Evolutionary conservation across 2,888 invertebrate genomes (phyloP).

Genomic region (Coenonympha arcania): DNA sequence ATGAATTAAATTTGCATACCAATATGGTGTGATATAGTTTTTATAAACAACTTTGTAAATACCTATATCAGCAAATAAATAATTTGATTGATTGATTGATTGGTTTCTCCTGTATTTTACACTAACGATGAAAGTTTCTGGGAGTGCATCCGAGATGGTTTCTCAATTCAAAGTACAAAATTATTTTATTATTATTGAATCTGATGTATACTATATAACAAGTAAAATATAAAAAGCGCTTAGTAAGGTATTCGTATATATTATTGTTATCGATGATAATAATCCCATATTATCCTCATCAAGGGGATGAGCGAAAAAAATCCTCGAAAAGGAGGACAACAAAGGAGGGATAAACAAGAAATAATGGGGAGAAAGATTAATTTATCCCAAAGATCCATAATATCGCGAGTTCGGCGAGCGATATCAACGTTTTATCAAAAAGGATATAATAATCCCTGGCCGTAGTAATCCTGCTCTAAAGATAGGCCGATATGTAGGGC

Average conservation of each 20-base stretch:
- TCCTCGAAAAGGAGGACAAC: background rate
- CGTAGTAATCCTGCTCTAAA: constrained; percentile 20
- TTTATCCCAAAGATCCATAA: constrained; percentile 46
- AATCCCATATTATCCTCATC: constrained; percentile 9
- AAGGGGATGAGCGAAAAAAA: constrained; percentile 5
- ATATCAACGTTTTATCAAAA: constrained; percentile 47
- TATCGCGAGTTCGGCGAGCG: constrained; percentile 11
- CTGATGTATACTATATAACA: too few relatives aligned
- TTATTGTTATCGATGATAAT: background rate
- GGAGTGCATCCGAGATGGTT: too few relatives aligned
- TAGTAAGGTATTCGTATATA: background rate
- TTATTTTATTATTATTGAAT: too few relatives aligned
- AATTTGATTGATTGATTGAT: too few relatives aligned
- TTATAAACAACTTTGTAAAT: too few relatives aligned
- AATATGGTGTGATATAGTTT: too few relatives aligned
- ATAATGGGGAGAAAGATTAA: constrained; percentile 39
- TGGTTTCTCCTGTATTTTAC: too few relatives aligned
- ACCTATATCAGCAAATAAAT: too few relatives aligned
- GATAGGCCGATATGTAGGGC: background rate
- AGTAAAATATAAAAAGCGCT: too few relatives aligned
- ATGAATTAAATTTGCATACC: too few relatives aligned
- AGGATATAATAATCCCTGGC: constrained; percentile 48
- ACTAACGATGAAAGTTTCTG: too few relatives aligned
- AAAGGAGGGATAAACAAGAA: constrained; percentile 25
- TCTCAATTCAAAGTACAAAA: too few relatives aligned